Conservation (phyloP, 2,797 vertebrate species). For the Myiotriccus ornatus region DNA sequence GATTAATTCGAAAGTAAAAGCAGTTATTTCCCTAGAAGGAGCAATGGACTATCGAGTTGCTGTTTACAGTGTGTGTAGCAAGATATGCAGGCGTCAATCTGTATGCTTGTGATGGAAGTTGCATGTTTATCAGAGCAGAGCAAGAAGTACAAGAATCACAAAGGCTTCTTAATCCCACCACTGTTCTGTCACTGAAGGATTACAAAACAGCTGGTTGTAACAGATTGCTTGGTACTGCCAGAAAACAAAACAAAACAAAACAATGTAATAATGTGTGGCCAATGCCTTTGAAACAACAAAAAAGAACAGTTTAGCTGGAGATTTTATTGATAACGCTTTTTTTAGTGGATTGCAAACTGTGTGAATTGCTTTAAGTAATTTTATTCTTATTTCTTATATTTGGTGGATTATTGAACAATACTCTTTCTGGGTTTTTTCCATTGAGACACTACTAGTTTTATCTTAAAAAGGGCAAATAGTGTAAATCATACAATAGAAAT, state of each 20-base stretch:
- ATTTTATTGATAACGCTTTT: constrained; percentile 12
- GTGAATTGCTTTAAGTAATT: background rate
- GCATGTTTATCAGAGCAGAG: constrained; percentile 37
- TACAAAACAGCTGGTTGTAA: constrained; percentile 48
- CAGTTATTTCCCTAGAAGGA: background rate
- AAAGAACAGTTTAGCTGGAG: background rate
- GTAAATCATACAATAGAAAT: background rate
- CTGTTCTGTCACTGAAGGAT: constrained; percentile 34
- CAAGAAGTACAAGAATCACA: constrained; percentile 20
- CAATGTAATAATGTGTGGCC: background rate
- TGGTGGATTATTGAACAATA: background rate
- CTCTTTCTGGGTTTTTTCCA: background rate
- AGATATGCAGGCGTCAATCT: background rate
- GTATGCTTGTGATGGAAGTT: background rate
- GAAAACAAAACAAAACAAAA: constrained; percentile 20
- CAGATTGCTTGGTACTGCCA: constrained; percentile 45
- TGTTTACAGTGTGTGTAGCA: background rate
- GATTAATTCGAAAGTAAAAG: constrained; percentile 13
- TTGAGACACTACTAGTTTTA: background rate
- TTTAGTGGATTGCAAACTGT: background rate
- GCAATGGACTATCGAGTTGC: background rate
- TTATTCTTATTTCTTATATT: background rate
- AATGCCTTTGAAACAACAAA: constrained; percentile 5
- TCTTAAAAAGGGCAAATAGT: background rate
- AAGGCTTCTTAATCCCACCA: constrained; percentile 52